Conservation (phyloP, 1,140 invertebrate genomes). For the Branchinecta lynchi region DNA sequence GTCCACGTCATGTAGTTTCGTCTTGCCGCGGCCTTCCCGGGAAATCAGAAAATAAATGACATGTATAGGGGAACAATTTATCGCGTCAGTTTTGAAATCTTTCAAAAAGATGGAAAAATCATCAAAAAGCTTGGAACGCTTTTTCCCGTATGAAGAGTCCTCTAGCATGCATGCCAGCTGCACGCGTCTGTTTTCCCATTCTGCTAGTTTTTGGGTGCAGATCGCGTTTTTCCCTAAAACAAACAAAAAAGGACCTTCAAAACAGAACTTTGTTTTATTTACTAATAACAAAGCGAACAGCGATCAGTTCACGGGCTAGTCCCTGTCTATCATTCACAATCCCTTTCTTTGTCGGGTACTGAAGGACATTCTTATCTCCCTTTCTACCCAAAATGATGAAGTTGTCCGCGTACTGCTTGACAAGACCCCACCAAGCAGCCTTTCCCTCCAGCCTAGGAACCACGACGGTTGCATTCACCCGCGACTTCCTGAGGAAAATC, state of each 20-base stretch:
- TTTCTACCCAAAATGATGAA: background rate
- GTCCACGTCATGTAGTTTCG: background rate
- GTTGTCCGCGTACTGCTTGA: background rate
- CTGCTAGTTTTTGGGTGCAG: background rate
- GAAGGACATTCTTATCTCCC: constrained; percentile 1
- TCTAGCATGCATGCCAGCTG: background rate
- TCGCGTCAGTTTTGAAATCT: background rate
- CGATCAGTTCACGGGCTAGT: background rate
- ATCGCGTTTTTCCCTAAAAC: background rate
- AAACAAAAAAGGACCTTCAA: background rate
- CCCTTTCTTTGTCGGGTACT: background rate
- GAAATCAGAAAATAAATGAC: background rate
- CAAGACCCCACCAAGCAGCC: background rate
- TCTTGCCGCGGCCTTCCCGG: background rate
- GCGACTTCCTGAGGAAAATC: background rate
- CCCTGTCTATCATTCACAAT: background rate
- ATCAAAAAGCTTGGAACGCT: background rate
- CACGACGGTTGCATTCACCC: background rate
- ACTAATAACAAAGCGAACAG: background rate
- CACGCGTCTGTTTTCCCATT: background rate
- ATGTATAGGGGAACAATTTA: background rate
- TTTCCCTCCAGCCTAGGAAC: background rate
- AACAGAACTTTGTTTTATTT: background rate
- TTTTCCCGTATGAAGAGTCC: background rate
- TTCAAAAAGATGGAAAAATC: background rate